Base-by-base conservation (phyloP, 2,888 invertebrate species). In the Gandaritis pyraliata region DNA sequence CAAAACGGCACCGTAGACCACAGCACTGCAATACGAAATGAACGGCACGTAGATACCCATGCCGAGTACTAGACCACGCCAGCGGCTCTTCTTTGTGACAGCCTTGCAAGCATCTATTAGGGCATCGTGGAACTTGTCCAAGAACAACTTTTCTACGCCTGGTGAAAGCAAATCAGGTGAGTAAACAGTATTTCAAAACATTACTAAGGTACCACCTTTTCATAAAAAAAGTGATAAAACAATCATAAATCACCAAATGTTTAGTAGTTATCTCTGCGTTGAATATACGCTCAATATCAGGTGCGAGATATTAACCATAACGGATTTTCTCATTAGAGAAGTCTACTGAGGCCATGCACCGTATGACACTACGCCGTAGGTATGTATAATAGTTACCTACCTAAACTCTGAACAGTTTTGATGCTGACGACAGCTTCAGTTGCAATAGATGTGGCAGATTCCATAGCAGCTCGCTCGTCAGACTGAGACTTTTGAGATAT, bases 11-110 rank as follows among this genome's bases (percentile, higher is more conserved):
- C 96, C 96, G 70, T 96, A 96, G 52, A 94, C 95, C 0, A 95
- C 90, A 29, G 95, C 94, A 7, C 95, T 85, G 18, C 94, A 94
- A 76, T 95, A 96, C 0, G 95, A 95, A 64, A 96, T 83, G 76
- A 95, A 95, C 0, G 96, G 95, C 4, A 94, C 93, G 23, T 95
- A 94, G 60, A 95, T 94, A 0, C 96, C 95, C 58, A 96, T 80
- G 0, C 95, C 95, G 58, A 95, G 94, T 0, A 96, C 95, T 29
- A 95, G 67, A 0, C 96, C 96, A 13, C 96, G 92, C 80, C 94
- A 93, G 41, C 95, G 93, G 10, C 94, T 92, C 73, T 94, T 94
- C 59, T 90, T 90, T 3, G 89, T 83, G 0, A 94, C 93, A 15
- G 94, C 93, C 46, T 79, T 77, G 38, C 93, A 93, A 0, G 95